Conservation (phyloP, 2,113 vertebrate genomes). For the Stomatorhinus ivindoensis region DNA sequence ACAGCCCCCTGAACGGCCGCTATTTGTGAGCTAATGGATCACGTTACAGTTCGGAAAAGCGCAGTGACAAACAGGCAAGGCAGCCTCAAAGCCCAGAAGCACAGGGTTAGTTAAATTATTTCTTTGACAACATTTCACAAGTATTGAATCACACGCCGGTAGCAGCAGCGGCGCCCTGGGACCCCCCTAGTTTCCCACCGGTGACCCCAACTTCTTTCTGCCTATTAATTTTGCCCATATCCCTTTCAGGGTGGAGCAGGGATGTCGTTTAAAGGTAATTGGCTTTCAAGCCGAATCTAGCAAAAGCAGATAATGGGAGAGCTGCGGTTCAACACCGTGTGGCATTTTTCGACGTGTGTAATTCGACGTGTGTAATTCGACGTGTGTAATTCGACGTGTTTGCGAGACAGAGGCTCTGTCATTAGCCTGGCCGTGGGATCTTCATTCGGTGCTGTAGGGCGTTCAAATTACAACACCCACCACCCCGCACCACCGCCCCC, state of each 20-base stretch:
- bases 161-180: not conserved
- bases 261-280: not conserved
- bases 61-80: not conserved
- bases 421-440: not conserved
- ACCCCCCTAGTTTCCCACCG: not conserved
- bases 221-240: not conserved
- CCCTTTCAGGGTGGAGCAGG: not conserved
- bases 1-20: not conserved
- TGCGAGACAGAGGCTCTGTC: not conserved
- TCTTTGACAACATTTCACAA: not conserved
- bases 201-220: not conserved
- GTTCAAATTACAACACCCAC: slow-evolving; percentile 4
- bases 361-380: not conserved
- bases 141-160: not conserved
- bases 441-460: not conserved
- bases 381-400: not conserved
- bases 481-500: not conserved
- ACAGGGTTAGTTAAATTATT: not conserved
- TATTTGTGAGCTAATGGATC: not conserved
- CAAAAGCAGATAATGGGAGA: not conserved
- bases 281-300: not conserved
- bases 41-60: not conserved
- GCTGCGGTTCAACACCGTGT: too few species aligned
- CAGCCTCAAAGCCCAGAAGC: not conserved
- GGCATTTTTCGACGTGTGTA: not conserved